phyloP scores from a whole-genome alignment of 1,140 invertebrate species.

The Plodia interpunctella region DNA sequence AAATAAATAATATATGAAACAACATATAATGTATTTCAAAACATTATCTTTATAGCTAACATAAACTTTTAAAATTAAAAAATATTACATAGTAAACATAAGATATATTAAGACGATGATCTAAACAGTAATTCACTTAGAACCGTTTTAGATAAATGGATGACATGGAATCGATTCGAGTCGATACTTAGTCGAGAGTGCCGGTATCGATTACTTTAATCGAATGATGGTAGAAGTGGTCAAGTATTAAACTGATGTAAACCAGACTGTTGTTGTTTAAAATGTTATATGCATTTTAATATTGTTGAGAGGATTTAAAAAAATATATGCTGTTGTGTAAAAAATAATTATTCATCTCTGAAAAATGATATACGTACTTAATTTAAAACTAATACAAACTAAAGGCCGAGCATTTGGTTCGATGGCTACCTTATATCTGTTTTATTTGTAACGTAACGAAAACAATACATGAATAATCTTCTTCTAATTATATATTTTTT shows the following conservation, averaged over 20 bases:
- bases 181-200: background rate
- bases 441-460: too few relatives aligned
- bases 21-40: background rate
- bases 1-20: too few relatives aligned
- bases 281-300: background rate
- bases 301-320: background rate
- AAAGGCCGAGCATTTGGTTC: too few relatives aligned
- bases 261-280: background rate
- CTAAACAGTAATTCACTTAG: slow-evolving; percentile 3
- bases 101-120: background rate
- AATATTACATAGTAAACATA: background rate
- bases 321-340: background rate
- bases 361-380: too few relatives aligned
- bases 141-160: background rate
- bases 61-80: background rate
- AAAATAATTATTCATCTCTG: too few relatives aligned
- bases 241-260: background rate
- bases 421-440: too few relatives aligned
- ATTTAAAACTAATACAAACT: too few relatives aligned
- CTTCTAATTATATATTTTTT: too few relatives aligned
- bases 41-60: background rate
- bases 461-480: too few relatives aligned
- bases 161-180: background rate
- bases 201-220: background rate
- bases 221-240: background rate